Base-by-base conservation (phyloP, 2,888 invertebrate genomes). In the Apantesis nais region DNA sequence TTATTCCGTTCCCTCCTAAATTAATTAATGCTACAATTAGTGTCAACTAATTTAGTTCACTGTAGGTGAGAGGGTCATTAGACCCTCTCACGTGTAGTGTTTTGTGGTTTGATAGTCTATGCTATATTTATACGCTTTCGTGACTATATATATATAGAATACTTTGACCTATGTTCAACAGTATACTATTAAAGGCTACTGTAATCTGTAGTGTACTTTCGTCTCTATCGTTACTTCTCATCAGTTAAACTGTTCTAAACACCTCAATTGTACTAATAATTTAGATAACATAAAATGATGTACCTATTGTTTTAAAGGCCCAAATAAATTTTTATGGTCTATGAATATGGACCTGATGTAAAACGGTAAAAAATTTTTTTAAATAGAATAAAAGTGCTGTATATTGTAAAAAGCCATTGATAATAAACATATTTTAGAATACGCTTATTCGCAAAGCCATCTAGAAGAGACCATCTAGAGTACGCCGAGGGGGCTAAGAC, bases 1-100 rank as follows among this genome's bases (percentile, higher is more conserved):
- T 58, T 58, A 58, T 58, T 58, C 14, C 7, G 25, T 58, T 29
- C 29, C 58, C 16, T 29, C 29, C 29, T 58, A 58, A 58, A 29
- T 58, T 58, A 58, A 58, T 58, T 58, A 58, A 16, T 58, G 48
- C 48, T 52, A 11, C n/a, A 52, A n/a, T 52, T n/a, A n/a, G n/a
- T 52, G 48, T 52, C 11, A 52, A 52, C n/a, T 52, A 52, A 41
- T 22, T 52, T 52, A 22, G 2, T 1, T 52, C 11, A n/a, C 48
- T 52, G n/a, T 22, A 52, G 48, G 48, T 52, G 48, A 52, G 48
- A 52, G 48, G 48, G 48, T n/a, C n/a, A 52, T n/a, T 58, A n/a
- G 4, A 55, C 25, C 25, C 29, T 29, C 58, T 58, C 58, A 58
- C 16, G 7, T 48, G 48, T 25, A 55, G 12, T 58, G 7, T 29